A percentile compares a stretch with the other conserved stretches of the same genome.
These are phyloP conservation scores for Herpailurus yagouaroundi DNA, from an alignment of 2,113 vertebrate species.

Conservation along the genomic window DNA sequence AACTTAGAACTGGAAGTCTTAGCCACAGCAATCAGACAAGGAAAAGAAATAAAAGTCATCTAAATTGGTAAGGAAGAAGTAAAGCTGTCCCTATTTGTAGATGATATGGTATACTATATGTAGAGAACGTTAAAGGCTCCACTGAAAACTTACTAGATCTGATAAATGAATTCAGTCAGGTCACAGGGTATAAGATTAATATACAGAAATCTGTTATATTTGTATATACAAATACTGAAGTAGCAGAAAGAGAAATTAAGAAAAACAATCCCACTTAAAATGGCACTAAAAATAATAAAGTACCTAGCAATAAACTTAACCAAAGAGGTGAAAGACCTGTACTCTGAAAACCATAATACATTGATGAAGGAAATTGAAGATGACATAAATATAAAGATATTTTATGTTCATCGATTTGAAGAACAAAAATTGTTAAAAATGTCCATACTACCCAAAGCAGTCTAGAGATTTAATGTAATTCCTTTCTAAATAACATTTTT, in stretches of 20 bases:
- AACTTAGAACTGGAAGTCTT: not conserved
- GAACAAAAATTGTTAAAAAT: not conserved
- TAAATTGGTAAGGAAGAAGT: not conserved
- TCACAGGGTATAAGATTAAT: not conserved
- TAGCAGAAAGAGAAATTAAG: not conserved
- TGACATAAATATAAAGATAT: not conserved
- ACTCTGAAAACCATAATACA: not conserved
- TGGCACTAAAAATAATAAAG: not conserved
- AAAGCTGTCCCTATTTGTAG: not conserved
- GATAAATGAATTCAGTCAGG: not conserved
- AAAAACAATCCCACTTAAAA: not conserved
- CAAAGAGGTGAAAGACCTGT: not conserved
- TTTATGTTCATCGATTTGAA: not conserved
- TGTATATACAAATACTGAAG: not conserved
- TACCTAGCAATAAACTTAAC: not conserved
- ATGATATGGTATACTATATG: not conserved
- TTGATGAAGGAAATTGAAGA: not conserved
- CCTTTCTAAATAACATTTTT: not conserved
- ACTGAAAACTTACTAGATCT: not conserved
- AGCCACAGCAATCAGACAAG: too few species aligned
- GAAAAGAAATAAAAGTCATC: not conserved
- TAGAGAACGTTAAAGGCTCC: not conserved
- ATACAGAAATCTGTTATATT: not conserved
- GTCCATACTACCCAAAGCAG: not conserved
- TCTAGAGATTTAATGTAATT: not conserved